Evolutionary conservation across 2,113 vertebrate genomes (phyloP).

Genomic region (Mesoclemmys tuberculata): DNA sequence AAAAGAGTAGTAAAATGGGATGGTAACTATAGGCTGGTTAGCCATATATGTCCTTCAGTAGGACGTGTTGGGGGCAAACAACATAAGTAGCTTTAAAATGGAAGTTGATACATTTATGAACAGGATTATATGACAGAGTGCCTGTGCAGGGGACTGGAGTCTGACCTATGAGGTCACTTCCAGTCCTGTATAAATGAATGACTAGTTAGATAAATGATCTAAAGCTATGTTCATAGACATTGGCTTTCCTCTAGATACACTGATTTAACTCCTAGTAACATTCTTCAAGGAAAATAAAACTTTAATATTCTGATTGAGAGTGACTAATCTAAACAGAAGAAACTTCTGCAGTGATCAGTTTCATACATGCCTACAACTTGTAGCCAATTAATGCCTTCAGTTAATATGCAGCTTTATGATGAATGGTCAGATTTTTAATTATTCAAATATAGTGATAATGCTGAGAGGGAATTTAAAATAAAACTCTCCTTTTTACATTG

Average conservation of each 20-base stretch:
- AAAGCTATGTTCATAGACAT: not conserved
- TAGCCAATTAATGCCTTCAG: not conserved
- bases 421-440: not conserved
- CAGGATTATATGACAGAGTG: not conserved
- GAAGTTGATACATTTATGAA: not conserved
- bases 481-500: not conserved
- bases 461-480: not conserved
- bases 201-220: not conserved
- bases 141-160: not conserved
- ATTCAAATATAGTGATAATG: not conserved
- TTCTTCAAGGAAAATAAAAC: not conserved
- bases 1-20: not conserved
- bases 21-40: not conserved
- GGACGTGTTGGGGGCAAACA: not conserved
- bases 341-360: not conserved
- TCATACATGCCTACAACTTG: rapidly evolving
- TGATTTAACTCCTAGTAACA: not conserved
- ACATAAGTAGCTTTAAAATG: not conserved
- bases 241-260: not conserved
- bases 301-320: not conserved
- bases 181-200: not conserved
- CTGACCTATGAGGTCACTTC: not conserved
- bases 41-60: not conserved
- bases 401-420: not conserved
- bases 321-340: not conserved